Percentiles rank a stretch among this genome's conserved stretches.
Evolutionary conservation across 1,140 invertebrate species (phyloP).

Genomic region (Drosophila littoralis): DNA sequence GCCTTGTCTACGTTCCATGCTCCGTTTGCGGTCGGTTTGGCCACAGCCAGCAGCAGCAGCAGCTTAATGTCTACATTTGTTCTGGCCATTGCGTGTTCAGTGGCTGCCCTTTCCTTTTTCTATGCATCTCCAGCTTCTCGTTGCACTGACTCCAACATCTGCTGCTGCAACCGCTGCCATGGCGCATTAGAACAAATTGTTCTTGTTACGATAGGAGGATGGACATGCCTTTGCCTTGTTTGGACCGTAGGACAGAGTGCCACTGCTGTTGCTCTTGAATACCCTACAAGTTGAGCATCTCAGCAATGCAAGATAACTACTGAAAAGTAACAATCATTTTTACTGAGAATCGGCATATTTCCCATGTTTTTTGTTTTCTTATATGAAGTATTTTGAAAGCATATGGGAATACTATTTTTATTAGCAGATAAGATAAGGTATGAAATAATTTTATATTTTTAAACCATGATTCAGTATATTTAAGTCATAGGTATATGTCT

Average conservation of each 20-base stretch:
- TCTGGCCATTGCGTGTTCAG: slow-evolving; percentile 77
- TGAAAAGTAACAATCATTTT: too few species aligned
- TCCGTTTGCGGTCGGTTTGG: slow-evolving; percentile 12
- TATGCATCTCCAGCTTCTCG: slow-evolving; percentile 15
- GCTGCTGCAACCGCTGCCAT: slow-evolving; percentile 62
- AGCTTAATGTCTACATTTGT: slow-evolving; percentile 83
- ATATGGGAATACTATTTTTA: too few species aligned
- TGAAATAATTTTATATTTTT: too few species aligned
- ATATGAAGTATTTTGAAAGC: too few species aligned
- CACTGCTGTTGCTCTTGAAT: slow-evolving; percentile 48
- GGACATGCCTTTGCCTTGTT: slow-evolving; percentile 79
- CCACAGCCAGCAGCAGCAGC: slow-evolving; percentile 20
- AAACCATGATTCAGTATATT: too few species aligned
- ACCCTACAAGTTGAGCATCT: slow-evolving; percentile 16
- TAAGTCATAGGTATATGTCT: too few species aligned
- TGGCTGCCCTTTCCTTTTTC: slow-evolving; percentile 69
- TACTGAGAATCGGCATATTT: too few species aligned
- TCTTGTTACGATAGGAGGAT: slow-evolving; percentile 80
- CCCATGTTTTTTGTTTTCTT: too few species aligned
- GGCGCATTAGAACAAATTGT: slow-evolving; percentile 81
- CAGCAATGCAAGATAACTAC: background rate
- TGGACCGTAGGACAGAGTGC: slow-evolving; percentile 75
- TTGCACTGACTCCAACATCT: slow-evolving; percentile 25
- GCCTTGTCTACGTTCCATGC: slow-evolving; percentile 24
- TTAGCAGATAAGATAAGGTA: too few species aligned